Conservation (phyloP, 1,140 invertebrate species). For the Linepithema humile region DNA sequence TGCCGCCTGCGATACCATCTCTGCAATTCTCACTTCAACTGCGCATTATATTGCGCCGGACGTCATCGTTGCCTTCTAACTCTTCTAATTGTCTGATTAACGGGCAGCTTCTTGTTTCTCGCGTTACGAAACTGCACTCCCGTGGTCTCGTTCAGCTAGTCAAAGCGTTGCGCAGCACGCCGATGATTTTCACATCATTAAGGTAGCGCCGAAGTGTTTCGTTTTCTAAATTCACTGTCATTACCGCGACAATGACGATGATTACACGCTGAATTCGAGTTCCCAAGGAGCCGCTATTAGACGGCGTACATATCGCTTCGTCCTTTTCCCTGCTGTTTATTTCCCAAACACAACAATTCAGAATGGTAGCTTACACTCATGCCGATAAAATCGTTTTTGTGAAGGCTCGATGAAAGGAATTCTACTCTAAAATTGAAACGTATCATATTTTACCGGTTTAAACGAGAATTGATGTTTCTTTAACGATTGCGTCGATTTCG, state of each 20-base stretch:
- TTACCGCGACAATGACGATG: constrained; percentile 15
- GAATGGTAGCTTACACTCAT: neutral
- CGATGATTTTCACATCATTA: neutral
- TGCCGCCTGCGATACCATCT: neutral
- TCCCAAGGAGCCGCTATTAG: constrained; percentile 35
- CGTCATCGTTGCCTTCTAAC: constrained; percentile 5
- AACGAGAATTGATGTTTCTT: constrained; percentile 23
- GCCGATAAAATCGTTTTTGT: neutral
- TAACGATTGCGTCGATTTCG: constrained; percentile 1
- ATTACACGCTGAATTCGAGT: constrained; percentile 50
- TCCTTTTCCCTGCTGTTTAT: neutral
- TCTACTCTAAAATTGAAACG: neutral
- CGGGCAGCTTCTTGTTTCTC: constrained; percentile 16
- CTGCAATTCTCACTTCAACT: constrained; percentile 20
- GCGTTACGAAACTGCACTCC: neutral
- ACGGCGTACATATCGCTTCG: neutral
- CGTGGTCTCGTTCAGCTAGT: neutral
- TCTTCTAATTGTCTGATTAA: constrained; percentile 56
- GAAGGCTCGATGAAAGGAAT: neutral
- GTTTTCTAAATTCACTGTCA: constrained; percentile 6
- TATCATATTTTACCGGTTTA: neutral
- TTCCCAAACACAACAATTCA: neutral
- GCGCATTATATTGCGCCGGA: neutral
- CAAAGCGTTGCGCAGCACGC: neutral
- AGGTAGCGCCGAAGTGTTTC: neutral